Evolutionary conservation across 2,113 vertebrate genomes (phyloP).

Genomic region (Lipotes vexillifer): DNA sequence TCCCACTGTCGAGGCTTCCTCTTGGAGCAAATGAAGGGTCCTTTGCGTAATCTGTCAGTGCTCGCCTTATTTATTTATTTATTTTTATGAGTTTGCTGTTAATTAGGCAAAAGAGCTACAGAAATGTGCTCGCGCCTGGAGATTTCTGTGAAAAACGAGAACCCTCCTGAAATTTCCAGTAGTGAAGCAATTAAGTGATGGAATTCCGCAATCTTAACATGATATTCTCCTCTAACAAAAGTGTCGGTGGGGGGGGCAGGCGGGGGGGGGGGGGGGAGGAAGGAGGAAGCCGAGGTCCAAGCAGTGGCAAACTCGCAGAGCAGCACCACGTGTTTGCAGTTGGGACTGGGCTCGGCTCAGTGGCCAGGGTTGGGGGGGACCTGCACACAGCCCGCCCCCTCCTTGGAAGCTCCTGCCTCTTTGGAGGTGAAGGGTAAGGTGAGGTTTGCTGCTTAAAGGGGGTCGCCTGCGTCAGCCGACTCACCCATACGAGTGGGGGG

Average conservation of each 20-base stretch:
- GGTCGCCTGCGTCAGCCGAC: fast-evolving
- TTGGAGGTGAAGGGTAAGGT: neutral
- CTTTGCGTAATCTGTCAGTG: slow-evolving; percentile 47
- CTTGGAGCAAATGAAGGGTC: slow-evolving; percentile 43
- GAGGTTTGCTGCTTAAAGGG: neutral
- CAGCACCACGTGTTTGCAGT: fast-evolving
- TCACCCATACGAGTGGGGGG: neutral
- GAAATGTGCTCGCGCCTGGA: slow-evolving; percentile 63
- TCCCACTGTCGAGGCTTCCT: neutral
- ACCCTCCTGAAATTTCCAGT: slow-evolving; percentile 77
- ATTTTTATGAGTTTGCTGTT: slow-evolving; percentile 60
- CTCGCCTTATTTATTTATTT: neutral
- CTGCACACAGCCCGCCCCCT: fast-evolving
- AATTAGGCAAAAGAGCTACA: slow-evolving; percentile 72
- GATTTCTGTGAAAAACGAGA: slow-evolving; percentile 73
- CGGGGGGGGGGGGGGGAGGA: neutral
- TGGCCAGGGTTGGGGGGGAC: too few species aligned
- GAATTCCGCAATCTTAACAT: slow-evolving; percentile 71
- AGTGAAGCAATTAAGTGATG: slow-evolving; percentile 76
- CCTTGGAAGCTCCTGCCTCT: neutral
- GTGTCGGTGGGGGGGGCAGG: too few species aligned
- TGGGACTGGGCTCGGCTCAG: neutral
- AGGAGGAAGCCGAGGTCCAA: too few species aligned
- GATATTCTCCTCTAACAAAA: slow-evolving; percentile 61
- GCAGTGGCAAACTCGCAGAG: fast-evolving